phyloP scores from a whole-genome alignment of 2,888 invertebrate genomes.

The Plagiodera versicolora region DNA sequence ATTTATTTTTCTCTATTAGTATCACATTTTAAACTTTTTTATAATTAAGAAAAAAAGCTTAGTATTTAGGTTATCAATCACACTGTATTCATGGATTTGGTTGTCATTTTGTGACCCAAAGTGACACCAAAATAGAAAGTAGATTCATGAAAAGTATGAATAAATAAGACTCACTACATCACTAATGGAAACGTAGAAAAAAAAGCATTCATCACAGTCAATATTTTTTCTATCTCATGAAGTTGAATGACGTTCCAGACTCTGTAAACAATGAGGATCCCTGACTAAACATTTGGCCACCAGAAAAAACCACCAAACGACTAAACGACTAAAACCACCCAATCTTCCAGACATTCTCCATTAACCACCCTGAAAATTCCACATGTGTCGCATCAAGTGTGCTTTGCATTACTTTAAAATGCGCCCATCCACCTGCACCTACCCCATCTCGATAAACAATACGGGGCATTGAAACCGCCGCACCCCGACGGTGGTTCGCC shows the following conservation, averaged over 20 bases:
- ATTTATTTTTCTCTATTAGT: too few species aligned
- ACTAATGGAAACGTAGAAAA: background rate
- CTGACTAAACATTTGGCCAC: slow-evolving; percentile 11
- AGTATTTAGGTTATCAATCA: too few species aligned
- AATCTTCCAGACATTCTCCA: slow-evolving; percentile 7
- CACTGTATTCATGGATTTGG: too few species aligned
- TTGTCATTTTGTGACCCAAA: too few species aligned
- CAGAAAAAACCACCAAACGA: slow-evolving; percentile 10
- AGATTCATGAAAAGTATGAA: too few species aligned
- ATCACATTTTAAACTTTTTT: too few species aligned
- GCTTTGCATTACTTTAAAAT: slow-evolving; percentile 21
- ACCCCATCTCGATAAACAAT: slow-evolving; percentile 25
- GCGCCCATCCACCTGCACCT: slow-evolving; percentile 30
- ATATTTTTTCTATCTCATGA: background rate
- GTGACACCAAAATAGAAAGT: too few species aligned
- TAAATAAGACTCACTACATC: too few species aligned
- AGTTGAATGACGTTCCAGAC: background rate
- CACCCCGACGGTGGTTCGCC: slow-evolving; percentile 25
- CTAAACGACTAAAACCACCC: slow-evolving; percentile 1
- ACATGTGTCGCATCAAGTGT: slow-evolving; percentile 29
- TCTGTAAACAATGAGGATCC: background rate
- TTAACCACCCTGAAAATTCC: slow-evolving; percentile 22
- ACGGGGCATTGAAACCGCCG: slow-evolving; percentile 23
- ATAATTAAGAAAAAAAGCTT: too few species aligned
- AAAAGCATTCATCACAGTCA: background rate